Evolutionary conservation across 2,797 vertebrate genomes (phyloP), one percentile per base, ranked within the genome.

Genomic region (Percopsis omiscomaycus): DNA sequence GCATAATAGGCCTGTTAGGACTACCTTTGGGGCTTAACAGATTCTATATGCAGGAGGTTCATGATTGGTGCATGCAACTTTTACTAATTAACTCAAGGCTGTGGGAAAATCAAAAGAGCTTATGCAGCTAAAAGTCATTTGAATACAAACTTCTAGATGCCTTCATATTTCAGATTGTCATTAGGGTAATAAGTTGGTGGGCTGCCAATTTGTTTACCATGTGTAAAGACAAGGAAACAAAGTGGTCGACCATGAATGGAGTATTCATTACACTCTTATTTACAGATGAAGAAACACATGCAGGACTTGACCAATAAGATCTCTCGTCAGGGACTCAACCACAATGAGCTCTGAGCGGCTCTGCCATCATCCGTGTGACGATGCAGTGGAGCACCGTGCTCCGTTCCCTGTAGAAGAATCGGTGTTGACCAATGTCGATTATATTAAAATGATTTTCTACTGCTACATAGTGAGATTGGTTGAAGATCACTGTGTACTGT

Each of bases 271-370:
- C 13, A 44, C 4, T 61, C 15, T 67, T 77, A 65, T 52, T 72
- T 64, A 64, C 86, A 98, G 98, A 98, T 99, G 81, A 98, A 97
- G 92, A 99, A 99, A 81, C 98, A 99, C 46, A 79, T 99, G 69
- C 97, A 98, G 82, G 97, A 99, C 63, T 85, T 99, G 77, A 94
- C 92, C 54, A 92, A 93, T 83, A 94, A 97, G 84, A 93, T 99
- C 66, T 96, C 95, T 1, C 88, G 89, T 62, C 82, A 91, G 44
- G 95, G 95, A n/a, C 92, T 96, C 10, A 74, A 91, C 8, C 98
- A 98, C 89, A 98, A 98, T 0, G 98, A 99, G 68, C 94, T 99
- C 53, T 99, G 84, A 96, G 68, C 9, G 45, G 42, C 37, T 62
- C 0, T 12, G 0, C 52, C 59, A 4, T 49, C 22, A 14, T 13